A percentile compares a stretch with the other conserved stretches of the same genome.
These are phyloP conservation scores for Eudyptes chrysolophus DNA, from an alignment of 2,113 vertebrate genomes.

Conservation along the genomic window DNA sequence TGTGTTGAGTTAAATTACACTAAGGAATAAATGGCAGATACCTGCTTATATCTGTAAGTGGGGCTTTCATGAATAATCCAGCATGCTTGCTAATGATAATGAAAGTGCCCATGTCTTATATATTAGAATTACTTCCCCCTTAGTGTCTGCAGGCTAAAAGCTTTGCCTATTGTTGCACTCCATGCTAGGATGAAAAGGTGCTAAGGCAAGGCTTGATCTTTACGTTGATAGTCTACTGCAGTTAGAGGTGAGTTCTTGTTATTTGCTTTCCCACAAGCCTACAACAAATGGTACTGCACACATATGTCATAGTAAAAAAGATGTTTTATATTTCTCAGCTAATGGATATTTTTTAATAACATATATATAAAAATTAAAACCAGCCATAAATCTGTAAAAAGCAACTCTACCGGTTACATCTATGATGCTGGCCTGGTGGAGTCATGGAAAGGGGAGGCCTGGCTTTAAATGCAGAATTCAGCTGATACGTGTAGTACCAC, in stretches of 20 bases:
- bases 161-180: neutral
- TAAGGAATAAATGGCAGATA: conserved; percentile 36
- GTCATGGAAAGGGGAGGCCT: neutral
- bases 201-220: conserved; percentile 10
- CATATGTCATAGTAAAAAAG: neutral
- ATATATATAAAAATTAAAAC: neutral
- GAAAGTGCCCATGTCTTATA: neutral
- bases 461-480: neutral
- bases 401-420: neutral
- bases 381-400: neutral
- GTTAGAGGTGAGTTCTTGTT: neutral
- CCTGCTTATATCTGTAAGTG: neutral
- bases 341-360: neutral
- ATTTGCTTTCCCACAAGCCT: neutral
- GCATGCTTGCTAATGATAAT: conserved; percentile 24
- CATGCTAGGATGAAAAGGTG: neutral
- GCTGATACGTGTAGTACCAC: neutral
- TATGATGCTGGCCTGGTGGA: neutral
- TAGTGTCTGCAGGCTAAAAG: neutral
- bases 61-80: conserved; percentile 32
- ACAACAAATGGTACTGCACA: neutral
- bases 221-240: neutral
- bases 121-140: neutral
- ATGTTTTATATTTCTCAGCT: neutral
- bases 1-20: conserved; percentile 20